phyloP scores from a whole-genome alignment of 1,140 invertebrate species.

The Trichomalopsis sarcophagae region DNA sequence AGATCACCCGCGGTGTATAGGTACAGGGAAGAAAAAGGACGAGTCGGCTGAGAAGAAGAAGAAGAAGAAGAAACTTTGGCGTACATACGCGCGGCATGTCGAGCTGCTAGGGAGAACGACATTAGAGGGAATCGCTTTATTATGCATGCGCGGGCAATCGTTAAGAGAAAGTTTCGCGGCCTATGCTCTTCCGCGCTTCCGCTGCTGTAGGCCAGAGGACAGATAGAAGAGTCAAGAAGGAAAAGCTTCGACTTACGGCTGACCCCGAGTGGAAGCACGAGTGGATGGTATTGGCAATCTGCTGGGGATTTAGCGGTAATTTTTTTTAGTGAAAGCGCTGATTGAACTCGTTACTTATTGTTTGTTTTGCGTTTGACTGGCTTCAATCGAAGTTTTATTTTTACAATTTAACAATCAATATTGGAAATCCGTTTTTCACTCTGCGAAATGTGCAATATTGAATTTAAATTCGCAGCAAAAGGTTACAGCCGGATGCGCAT shows the following conservation, averaged over 20 bases:
- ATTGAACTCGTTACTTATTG: no score
- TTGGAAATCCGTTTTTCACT: no score
- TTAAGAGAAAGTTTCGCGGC: background rate
- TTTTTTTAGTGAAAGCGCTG: no score
- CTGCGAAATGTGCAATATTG: no score
- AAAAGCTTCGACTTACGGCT: background rate
- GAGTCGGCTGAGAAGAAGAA: background rate
- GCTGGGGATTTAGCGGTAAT: no score
- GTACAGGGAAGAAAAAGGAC: background rate
- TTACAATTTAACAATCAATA: no score
- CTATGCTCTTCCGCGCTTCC: background rate
- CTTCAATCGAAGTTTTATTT: no score
- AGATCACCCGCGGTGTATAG: background rate
- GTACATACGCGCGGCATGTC: slow-evolving; percentile 1
- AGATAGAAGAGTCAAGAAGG: background rate
- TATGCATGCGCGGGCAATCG: slow-evolving; percentile 37
- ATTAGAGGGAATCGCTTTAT: slow-evolving; percentile 40
- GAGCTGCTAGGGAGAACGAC: background rate
- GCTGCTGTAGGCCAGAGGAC: background rate
- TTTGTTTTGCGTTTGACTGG: no score
- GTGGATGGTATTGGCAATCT: no score
- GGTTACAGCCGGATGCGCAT: no score
- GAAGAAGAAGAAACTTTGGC: background rate
- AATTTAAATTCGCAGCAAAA: no score
- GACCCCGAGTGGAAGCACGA: no score